These are phyloP conservation scores for Paracentrotus lividus DNA, from an alignment of 53 echinoderm and acorn worm genomes.

Conservation along the genomic window DNA sequence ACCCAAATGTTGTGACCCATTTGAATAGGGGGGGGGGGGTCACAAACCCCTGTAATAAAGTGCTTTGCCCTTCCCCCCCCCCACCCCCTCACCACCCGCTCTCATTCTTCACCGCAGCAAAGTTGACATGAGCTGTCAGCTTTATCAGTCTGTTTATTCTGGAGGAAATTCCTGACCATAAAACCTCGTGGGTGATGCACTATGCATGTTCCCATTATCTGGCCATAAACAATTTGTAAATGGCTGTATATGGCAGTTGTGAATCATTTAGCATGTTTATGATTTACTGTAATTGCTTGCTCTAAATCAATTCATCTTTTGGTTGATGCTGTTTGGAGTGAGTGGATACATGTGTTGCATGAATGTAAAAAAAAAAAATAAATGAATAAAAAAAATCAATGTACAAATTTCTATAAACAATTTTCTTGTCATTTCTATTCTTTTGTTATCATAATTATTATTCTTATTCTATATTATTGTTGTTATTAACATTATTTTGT, in stretches of 20 bases:
- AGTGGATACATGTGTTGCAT: not conserved
- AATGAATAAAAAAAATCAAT: no score
- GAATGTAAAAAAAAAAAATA: not conserved
- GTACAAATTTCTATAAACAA: no score
- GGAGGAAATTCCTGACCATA: constrained; percentile 59
- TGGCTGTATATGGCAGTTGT: not conserved
- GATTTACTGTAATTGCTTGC: constrained; percentile 32
- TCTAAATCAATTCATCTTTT: constrained; percentile 8
- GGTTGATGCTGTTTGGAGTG: not conserved
- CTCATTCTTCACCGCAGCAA: not conserved
- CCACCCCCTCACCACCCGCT: not conserved
- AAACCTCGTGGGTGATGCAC: not conserved
- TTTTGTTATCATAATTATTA: no score
- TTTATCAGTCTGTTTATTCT: constrained; percentile 20
- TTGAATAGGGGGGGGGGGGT: no score
- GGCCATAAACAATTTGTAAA: constrained; percentile 62
- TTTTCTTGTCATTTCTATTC: no score
- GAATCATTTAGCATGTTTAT: constrained; percentile 38
- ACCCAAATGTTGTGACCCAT: no score
- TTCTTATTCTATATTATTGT: no score
- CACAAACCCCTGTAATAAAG: no score
- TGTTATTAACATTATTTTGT: no score
- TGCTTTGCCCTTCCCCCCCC: no score
- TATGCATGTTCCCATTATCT: constrained; percentile 52
- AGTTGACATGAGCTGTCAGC: not conserved